Conservation (phyloP, 1,140 invertebrate genomes). For the Coelopa frigida region DNA sequence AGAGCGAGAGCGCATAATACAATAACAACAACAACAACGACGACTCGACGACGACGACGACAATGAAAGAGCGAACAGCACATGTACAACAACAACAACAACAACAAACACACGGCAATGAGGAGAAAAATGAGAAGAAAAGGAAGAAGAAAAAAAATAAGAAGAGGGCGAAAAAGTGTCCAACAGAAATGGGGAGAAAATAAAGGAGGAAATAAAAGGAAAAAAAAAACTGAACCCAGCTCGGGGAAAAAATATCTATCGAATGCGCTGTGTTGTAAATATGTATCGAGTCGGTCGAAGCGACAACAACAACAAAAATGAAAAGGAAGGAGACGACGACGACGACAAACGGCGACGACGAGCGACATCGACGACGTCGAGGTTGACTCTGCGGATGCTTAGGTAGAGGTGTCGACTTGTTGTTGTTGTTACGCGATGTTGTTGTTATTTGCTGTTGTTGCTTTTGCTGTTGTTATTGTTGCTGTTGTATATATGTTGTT, state of each 20-base stretch:
- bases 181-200: conserved; percentile 1
- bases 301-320: too few species aligned
- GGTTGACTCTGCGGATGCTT: neutral
- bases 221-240: conserved; percentile 5
- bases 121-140: conserved; percentile 1
- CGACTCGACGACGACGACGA: neutral
- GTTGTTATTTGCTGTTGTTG: neutral
- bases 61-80: too few species aligned
- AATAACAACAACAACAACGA: conserved; percentile 6
- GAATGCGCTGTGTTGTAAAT: too few species aligned
- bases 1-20: conserved; percentile 11
- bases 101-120: conserved; percentile 3
- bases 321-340: conserved; percentile 2
- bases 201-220: neutral
- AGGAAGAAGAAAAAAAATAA: too few species aligned
- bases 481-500: too few species aligned
- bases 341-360: neutral
- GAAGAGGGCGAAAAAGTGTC: neutral
- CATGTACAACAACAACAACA: neutral
- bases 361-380: conserved; percentile 8
- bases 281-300: too few species aligned
- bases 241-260: neutral
- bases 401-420: neutral
- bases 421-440: too few species aligned
- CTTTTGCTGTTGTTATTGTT: too few species aligned